Evolutionary conservation across 2,888 invertebrate genomes (phyloP).

Genomic region (Griposia aprilina): DNA sequence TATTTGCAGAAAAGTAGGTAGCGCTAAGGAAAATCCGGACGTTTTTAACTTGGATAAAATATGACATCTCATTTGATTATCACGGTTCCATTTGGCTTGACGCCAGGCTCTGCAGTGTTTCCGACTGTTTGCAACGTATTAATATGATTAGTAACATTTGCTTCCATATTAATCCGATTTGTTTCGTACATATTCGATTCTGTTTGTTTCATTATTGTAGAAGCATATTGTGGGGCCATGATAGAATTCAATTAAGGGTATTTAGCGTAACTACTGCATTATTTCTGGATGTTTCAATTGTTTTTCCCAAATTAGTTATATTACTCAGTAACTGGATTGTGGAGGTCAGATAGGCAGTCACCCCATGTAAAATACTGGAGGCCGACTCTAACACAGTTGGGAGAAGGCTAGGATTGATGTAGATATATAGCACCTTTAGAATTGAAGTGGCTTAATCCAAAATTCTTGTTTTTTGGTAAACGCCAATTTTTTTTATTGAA

Average conservation of each 20-base stretch:
- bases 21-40: slow-evolving; percentile 38
- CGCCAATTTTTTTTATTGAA: too few species aligned
- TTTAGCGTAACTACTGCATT: background rate
- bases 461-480: too few species aligned
- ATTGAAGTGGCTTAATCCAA: too few species aligned
- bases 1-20: slow-evolving; percentile 23
- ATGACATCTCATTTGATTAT: slow-evolving; percentile 59
- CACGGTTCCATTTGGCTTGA: slow-evolving; percentile 53
- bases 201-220: slow-evolving; percentile 49
- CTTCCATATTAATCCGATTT: slow-evolving; percentile 52
- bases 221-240: background rate
- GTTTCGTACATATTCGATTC: slow-evolving; percentile 30
- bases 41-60: slow-evolving; percentile 54
- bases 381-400: too few species aligned
- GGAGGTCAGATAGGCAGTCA: too few species aligned
- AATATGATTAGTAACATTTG: slow-evolving; percentile 57
- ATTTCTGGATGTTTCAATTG: background rate
- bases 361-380: too few species aligned
- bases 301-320: background rate
- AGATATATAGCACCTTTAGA: too few species aligned
- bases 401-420: too few species aligned
- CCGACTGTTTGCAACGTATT: slow-evolving; percentile 54
- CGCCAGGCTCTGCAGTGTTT: slow-evolving; percentile 51
- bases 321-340: too few species aligned
- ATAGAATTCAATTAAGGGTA: background rate